Conservation (phyloP, 2,113 vertebrate species). For the Monopterus albus region DNA sequence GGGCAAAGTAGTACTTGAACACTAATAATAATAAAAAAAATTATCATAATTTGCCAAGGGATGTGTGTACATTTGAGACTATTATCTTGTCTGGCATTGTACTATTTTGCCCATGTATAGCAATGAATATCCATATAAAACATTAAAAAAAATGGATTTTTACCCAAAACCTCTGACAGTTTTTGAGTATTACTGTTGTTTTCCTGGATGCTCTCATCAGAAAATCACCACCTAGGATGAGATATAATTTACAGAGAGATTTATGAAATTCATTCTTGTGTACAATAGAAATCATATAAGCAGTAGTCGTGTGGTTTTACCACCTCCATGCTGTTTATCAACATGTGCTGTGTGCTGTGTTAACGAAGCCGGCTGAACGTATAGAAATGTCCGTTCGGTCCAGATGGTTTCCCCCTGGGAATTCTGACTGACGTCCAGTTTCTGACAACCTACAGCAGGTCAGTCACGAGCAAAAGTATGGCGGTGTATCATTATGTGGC, state of each 20-base stretch:
- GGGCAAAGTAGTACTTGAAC: constrained; percentile 33
- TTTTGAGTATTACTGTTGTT: constrained; percentile 13
- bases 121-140: constrained; percentile 7
- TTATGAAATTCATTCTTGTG: neutral
- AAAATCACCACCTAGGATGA: neutral
- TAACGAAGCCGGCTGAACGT: constrained; percentile 69
- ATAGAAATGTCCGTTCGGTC: constrained; percentile 62
- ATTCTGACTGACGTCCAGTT: constrained; percentile 71
- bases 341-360: constrained; percentile 27
- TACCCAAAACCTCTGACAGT: constrained; percentile 14
- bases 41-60: constrained; percentile 16
- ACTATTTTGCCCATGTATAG: constrained; percentile 6
- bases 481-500: constrained; percentile 9
- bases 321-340: constrained; percentile 32
- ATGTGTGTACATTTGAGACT: constrained; percentile 9
- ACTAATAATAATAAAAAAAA: neutral
- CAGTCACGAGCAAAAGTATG: constrained; percentile 57
- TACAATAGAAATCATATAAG: neutral
- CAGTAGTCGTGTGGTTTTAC: constrained; percentile 5
- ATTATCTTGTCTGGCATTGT: neutral
- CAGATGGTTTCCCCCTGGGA: constrained; percentile 75
- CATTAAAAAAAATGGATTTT: constrained; percentile 24
- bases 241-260: neutral
- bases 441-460: constrained; percentile 71
- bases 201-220: neutral